Base-by-base conservation (phyloP, 1,140 invertebrate genomes). In the Euwallacea fornicatus region DNA sequence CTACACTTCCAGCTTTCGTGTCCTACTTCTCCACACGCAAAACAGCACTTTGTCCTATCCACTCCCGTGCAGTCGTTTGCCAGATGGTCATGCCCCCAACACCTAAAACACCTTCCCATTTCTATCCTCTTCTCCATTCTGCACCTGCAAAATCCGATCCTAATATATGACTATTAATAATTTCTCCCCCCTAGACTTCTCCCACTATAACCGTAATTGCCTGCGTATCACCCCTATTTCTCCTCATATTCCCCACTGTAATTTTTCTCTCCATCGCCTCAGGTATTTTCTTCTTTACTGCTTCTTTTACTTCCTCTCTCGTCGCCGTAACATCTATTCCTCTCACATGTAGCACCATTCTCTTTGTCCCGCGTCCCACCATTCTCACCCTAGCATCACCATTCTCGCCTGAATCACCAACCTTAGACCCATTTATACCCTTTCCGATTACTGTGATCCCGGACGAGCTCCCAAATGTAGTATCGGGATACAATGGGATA, bases 81-180 rank as follows among this genome's bases (percentile, higher is more conserved):
- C 7, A 4, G 11, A 43, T 76, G 73, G 6, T 43, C 71, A 10
- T 15, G 46, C 7, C 7, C 47, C 73, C 74, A 76, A 66, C 74
- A 73, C 44, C 59, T 76, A 7, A 41, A 56, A 42, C 74, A 76
- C 55, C n/a, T n/a, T n/a, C n/a, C n/a, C n/a, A n/a, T n/a, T n/a
- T n/a, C n/a, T n/a, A n/a, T n/a, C n/a, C n/a, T 56, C 43, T 58
- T 62, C 21, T 63, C 43, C 8, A 73, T n/a, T 59, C 33, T 56
- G 47, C 73, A 74, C 11, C 47, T 47, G 15, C 10, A 42, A 7
- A 54, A 11, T 16, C 62, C 62, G 7, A 64, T 15, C 7, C 62
- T 7, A 10, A 64, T 53, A 11, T 8, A 7, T 6, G 7, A 10
- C 16, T 64, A 42, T 13, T 15, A 4, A 73, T 41, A n/a, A 71